phyloP scores from a whole-genome alignment of 2,113 vertebrate genomes.

The Podarcis raffonei region DNA sequence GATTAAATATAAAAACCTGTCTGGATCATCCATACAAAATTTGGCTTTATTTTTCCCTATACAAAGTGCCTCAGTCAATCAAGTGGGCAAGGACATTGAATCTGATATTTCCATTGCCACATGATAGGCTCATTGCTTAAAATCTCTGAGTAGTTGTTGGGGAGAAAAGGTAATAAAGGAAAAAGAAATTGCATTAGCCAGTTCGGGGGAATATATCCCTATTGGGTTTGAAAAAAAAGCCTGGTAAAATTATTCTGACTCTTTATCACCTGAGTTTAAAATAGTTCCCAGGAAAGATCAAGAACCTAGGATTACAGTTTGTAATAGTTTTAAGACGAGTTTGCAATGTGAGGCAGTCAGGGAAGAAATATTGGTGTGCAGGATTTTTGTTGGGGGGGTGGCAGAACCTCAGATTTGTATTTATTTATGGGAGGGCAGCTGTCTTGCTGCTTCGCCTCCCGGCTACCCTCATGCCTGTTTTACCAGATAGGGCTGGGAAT shows the following conservation, averaged over 20 bases:
- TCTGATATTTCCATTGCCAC: neutral
- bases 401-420: too few species aligned
- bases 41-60: neutral
- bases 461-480: too few species aligned
- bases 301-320: too few species aligned
- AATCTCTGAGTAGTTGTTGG: neutral
- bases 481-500: too few species aligned
- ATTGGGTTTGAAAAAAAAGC: neutral
- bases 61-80: neutral
- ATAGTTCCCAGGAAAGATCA: neutral
- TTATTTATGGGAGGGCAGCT: too few species aligned
- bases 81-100: neutral
- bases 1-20: neutral
- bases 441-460: too few species aligned
- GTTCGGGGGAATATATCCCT: neutral
- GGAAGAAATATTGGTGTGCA: too few species aligned
- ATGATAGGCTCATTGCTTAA: neutral
- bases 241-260: neutral
- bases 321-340: too few species aligned
- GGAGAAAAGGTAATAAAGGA: neutral
- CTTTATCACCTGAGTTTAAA: neutral
- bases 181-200: neutral
- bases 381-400: too few species aligned
- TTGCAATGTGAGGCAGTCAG: too few species aligned
- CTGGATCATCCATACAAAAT: neutral